Conservation (phyloP, 2,113 vertebrate genomes). For the Asarcornis scutulata region DNA sequence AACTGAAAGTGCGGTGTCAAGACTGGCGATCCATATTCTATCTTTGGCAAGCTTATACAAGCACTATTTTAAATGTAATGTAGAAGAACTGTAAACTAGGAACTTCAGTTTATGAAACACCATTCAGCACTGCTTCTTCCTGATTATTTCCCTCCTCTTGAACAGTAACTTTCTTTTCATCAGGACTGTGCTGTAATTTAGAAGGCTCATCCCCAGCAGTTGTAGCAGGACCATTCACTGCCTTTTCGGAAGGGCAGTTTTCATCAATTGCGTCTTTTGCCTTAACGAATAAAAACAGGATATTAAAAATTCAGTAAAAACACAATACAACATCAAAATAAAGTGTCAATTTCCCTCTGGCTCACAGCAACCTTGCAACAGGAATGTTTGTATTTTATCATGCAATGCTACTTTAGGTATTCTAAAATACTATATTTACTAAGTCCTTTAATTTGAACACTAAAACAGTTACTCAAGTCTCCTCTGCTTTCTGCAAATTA, state of each 20-base stretch:
- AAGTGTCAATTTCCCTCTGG: background rate
- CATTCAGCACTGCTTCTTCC: conserved; percentile 90
- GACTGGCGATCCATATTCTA: conserved; percentile 94
- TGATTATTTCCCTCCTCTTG: conserved; percentile 81
- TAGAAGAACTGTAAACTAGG: conserved; percentile 88
- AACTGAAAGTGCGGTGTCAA: conserved; percentile 92
- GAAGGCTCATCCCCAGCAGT: conserved; percentile 79
- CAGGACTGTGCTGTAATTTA: conserved; percentile 78
- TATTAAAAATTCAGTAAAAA: background rate
- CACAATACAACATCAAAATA: background rate
- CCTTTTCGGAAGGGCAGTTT: conserved; percentile 82
- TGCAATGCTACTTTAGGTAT: rapidly evolving
- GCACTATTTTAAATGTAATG: conserved; percentile 94
- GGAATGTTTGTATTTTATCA: background rate
- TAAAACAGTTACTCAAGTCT: background rate
- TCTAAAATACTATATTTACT: background rate
- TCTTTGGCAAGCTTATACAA: conserved; percentile 99
- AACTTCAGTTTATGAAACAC: conserved; percentile 91
- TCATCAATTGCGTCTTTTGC: conserved; percentile 92
- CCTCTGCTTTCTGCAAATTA: background rate
- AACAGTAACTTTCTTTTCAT: conserved; percentile 82
- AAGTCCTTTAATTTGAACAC: background rate
- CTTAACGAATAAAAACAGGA: conserved; percentile 55
- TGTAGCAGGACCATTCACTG: conserved; percentile 86
- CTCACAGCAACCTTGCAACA: background rate